Percentiles rank a stretch among this genome's conserved stretches.
phyloP scores from a whole-genome alignment of 2,888 invertebrate species.

The Acanthosepion pharaonis region DNA sequence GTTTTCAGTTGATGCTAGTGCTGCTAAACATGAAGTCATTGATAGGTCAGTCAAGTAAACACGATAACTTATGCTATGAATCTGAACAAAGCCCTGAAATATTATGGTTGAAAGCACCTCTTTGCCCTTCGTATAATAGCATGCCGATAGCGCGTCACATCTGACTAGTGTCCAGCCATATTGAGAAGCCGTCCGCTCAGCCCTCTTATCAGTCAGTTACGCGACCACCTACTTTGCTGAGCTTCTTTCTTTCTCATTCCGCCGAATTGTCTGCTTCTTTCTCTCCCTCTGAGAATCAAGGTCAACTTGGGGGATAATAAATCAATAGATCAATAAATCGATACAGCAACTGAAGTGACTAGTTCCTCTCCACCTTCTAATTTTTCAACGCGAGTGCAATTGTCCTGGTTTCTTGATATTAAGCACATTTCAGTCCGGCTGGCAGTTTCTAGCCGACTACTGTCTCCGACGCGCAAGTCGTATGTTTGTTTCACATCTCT shows the following conservation, averaged over 20 bases:
- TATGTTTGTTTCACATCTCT: not conserved
- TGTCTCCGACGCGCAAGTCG: not conserved
- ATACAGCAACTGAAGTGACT: not conserved
- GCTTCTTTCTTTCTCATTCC: not conserved
- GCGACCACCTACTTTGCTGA: not conserved
- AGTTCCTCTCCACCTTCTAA: not conserved
- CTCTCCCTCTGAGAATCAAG: not conserved
- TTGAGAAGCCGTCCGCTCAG: not conserved
- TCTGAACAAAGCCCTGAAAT: not conserved
- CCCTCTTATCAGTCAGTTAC: not conserved
- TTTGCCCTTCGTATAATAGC: not conserved
- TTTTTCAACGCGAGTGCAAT: not conserved
- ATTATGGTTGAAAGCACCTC: not conserved
- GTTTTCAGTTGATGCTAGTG: not conserved
- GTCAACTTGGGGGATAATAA: not conserved
- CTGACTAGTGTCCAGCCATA: not conserved
- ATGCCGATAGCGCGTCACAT: constrained; percentile 14
- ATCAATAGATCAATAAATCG: constrained; percentile 33
- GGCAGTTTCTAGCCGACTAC: not conserved
- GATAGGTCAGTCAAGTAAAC: not conserved
- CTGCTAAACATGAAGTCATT: not conserved
- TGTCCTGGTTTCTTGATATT: not conserved
- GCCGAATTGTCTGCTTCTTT: not conserved
- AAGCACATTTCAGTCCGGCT: not conserved
- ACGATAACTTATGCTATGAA: not conserved